phyloP scores from a whole-genome alignment of 2,888 invertebrate species.

The Panopea generosa region DNA sequence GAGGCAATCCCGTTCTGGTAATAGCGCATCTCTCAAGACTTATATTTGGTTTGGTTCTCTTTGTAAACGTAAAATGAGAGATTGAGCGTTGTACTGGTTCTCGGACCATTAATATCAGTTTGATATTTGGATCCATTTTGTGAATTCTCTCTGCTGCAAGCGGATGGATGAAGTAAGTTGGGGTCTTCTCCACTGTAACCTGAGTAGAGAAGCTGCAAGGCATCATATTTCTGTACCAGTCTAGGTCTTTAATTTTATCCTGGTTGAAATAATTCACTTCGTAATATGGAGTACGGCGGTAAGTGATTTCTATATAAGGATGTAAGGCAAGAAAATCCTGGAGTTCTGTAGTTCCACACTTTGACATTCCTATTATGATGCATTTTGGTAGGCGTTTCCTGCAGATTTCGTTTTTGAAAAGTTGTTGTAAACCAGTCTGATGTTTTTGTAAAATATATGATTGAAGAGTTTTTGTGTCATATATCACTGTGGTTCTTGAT shows the following conservation, averaged over 20 bases:
- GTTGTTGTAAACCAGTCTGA: no score
- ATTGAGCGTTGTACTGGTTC: slow-evolving; percentile 98
- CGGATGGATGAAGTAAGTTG: slow-evolving; percentile 97
- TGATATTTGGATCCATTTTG: slow-evolving; percentile 95
- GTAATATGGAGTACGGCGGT: slow-evolving; percentile 90
- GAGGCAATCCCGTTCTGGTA: no score
- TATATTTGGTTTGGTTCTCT: slow-evolving; percentile 81
- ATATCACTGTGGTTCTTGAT: no score
- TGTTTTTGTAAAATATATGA: no score
- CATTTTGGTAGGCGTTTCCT: no score
- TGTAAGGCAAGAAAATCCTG: slow-evolving; percentile 84
- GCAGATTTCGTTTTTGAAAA: no score
- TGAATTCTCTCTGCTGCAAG: slow-evolving; percentile 96
- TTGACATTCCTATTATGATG: slow-evolving; percentile 79
- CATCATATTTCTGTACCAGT: slow-evolving; percentile 96
- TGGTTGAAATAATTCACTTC: slow-evolving; percentile 99
- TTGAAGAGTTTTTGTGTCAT: no score
- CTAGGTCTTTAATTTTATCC: slow-evolving; percentile 92
- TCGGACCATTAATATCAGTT: slow-evolving; percentile 95
- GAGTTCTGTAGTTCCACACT: slow-evolving; percentile 85
- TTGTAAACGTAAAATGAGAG: slow-evolving; percentile 93
- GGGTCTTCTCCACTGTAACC: slow-evolving; percentile 98
- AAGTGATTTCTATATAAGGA: slow-evolving; percentile 92
- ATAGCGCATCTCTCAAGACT: no score
- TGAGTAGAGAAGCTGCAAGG: slow-evolving; percentile 94